Evolutionary conservation across 1,140 invertebrate species (phyloP).

Genomic region (Papilio glaucus): DNA sequence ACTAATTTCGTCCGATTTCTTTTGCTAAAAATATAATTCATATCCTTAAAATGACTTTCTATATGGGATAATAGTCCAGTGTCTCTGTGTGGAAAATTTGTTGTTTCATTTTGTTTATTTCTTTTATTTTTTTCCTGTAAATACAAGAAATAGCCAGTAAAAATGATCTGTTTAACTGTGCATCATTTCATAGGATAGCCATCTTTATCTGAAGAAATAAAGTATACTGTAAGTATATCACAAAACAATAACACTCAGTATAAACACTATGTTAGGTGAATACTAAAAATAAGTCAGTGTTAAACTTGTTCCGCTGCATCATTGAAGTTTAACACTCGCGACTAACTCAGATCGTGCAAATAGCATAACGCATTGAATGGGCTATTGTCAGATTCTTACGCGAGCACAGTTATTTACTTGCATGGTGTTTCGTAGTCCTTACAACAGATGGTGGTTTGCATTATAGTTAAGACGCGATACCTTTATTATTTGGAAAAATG

Average conservation of each 20-base stretch:
- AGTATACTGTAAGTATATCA: conserved; percentile 86
- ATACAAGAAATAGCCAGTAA: conserved; percentile 83
- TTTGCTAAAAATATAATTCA: conserved; percentile 19
- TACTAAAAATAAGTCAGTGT: conserved; percentile 72
- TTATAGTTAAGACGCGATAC: conserved; percentile 55
- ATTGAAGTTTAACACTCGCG: conserved; percentile 60
- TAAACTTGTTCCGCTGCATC: conserved; percentile 64
- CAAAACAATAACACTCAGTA: conserved; percentile 82
- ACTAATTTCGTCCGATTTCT: conserved; percentile 14
- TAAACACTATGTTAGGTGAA: conserved; percentile 80
- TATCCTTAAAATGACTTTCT: neutral
- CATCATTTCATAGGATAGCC: conserved; percentile 87
- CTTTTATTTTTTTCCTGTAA: conserved; percentile 75
- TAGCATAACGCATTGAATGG: conserved; percentile 46
- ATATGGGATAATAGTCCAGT: neutral
- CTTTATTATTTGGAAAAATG: conserved; percentile 62
- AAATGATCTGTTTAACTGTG: conserved; percentile 87
- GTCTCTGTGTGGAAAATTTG: conserved; percentile 32
- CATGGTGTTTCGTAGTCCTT: conserved; percentile 76
- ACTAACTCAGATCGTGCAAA: conserved; percentile 59
- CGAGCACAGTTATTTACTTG: conserved; percentile 70
- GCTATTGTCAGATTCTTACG: conserved; percentile 54
- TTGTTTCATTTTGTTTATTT: conserved; percentile 63
- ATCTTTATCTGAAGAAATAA: conserved; percentile 85
- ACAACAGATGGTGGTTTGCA: conserved; percentile 71